phyloP scores from a whole-genome alignment of 2,113 vertebrate genomes.

The Gobius niger region DNA sequence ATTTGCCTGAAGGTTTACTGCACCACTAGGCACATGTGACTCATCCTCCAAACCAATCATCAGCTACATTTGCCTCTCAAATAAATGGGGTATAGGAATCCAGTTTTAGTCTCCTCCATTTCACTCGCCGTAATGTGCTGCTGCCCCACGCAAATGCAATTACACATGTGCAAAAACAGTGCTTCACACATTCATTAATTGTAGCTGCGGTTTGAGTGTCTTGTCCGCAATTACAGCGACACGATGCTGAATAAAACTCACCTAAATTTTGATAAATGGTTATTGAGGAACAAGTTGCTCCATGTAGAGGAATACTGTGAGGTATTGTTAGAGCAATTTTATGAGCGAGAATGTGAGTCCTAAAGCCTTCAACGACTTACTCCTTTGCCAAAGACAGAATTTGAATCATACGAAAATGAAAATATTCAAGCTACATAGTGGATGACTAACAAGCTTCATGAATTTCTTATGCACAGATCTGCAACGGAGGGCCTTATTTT shows the following conservation, averaged over 20 bases:
- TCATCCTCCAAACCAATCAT: slow-evolving; percentile 54
- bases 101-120: slow-evolving; percentile 26
- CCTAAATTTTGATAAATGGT: too few species aligned
- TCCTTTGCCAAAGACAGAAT: too few species aligned
- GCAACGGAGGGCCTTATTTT: not conserved
- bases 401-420: too few species aligned
- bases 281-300: too few species aligned
- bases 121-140: slow-evolving; percentile 35
- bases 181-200: not conserved
- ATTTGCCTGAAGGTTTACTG: slow-evolving; percentile 39
- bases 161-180: slow-evolving; percentile 47
- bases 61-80: slow-evolving; percentile 54
- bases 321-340: too few species aligned
- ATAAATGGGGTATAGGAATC: slow-evolving; percentile 46
- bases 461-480: too few species aligned
- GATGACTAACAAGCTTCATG: too few species aligned
- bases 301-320: too few species aligned
- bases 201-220: not conserved
- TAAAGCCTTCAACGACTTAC: too few species aligned
- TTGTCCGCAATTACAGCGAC: not conserved
- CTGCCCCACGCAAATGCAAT: slow-evolving; percentile 58
- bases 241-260: too few species aligned
- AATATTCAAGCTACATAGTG: too few species aligned
- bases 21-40: slow-evolving; percentile 31
- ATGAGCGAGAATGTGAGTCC: too few species aligned